These are phyloP conservation scores for Charaxes varanes DNA, from an alignment of 1,140 invertebrate genomes.

Conservation along the genomic window DNA sequence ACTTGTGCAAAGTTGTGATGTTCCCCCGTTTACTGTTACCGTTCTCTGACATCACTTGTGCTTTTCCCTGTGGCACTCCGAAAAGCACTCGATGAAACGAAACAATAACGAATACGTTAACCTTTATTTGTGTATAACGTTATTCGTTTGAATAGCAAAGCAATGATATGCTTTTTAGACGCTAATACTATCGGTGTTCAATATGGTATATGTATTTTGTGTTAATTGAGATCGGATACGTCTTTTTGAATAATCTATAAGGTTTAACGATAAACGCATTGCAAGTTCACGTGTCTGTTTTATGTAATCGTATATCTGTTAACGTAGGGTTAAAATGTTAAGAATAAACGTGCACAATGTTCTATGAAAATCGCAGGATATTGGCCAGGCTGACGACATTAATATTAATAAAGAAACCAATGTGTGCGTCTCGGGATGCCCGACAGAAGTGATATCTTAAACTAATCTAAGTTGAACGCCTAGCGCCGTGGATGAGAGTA, in stretches of 20 bases:
- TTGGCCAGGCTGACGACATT: too few species aligned
- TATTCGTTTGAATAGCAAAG: conserved; percentile 8
- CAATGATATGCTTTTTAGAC: conserved; percentile 27
- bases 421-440: too few species aligned
- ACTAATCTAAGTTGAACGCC: too few species aligned
- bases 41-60: conserved; percentile 20
- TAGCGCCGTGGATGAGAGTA: too few species aligned
- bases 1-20: conserved; percentile 7
- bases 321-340: conserved; percentile 51
- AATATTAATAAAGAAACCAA: too few species aligned
- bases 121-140: conserved; percentile 12
- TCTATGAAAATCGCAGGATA: conserved; percentile 38
- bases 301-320: conserved; percentile 59
- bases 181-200: conserved; percentile 31
- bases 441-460: too few species aligned
- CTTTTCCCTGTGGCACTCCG: conserved; percentile 21
- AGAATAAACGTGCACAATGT: conserved; percentile 54
- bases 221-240: conserved; percentile 42
- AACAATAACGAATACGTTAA: conserved; percentile 8
- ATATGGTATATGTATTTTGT: conserved; percentile 30
- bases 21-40: conserved; percentile 3
- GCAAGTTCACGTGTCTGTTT: conserved; percentile 53
- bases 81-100: conserved; percentile 26
- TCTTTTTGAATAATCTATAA: conserved; percentile 44
- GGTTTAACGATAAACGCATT: conserved; percentile 45